Base-by-base conservation (phyloP, 2,113 vertebrate genomes). In the Muntiacus muntjak region DNA sequence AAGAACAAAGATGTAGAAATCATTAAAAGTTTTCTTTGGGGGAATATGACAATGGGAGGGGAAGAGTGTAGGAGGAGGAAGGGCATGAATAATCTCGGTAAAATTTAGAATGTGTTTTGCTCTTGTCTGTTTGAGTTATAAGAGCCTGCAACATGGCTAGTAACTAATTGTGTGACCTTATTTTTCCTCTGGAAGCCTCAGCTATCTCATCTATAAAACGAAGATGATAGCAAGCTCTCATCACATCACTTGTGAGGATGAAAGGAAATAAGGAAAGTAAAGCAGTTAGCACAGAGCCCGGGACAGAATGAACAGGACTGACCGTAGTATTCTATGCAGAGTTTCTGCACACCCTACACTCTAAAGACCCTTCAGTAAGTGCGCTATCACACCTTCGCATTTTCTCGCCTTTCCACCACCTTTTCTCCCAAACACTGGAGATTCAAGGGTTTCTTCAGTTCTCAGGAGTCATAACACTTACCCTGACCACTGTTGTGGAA, bases 1-100 rank as follows among this genome's bases (percentile, higher is more conserved):
- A 79, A 88, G 64, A 85, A 60, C 23, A 84, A 87, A 84, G 15
- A 23, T 84, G n/a, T 13, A n/a, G 45, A 81, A 67, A 85, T 25
- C 21, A 33, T 43, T n/a, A 36, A 10, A n/a, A 50, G 40, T 43
- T 96, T 87, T 76, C 57, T 91, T 85, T 67, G 23, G 17, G 21
- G 14, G 15, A n/a, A 54, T 7, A 43, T 7, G 7, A 93, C 15
- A 40, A 23, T 25, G 2, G 7, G 3, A 84, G 14, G 57, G 36
- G 58, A 91, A 52, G 11, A 28, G 25, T 4, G 2, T 14, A 60
- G 25, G 28, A 64, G 30, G 15, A 33, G 25, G 50, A 86, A 40
- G 30, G 13, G 3, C 2, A 0, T 36, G 28, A 62, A 30, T 45
- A 82, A 57, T 25, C 14, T 43, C 2, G 1, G 19, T 57, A 62